Conservation (phyloP, 2,888 invertebrate species). For the Xylota sylvarum region DNA sequence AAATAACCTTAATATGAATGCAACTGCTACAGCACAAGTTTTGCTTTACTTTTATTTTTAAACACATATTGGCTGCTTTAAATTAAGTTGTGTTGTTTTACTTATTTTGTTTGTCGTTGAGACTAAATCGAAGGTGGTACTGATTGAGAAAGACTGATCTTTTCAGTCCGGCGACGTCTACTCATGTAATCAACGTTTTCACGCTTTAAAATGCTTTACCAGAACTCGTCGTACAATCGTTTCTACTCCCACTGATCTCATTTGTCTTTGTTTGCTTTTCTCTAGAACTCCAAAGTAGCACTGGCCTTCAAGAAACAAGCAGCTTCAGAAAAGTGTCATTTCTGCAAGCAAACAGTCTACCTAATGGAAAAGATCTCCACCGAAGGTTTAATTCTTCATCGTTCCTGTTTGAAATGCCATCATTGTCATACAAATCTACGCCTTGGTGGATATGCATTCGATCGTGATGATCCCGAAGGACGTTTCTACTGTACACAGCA, state of each 20-base stretch:
- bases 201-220: constrained; percentile 50
- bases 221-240: not conserved
- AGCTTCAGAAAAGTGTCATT: constrained; percentile 92
- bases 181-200: constrained; percentile 30
- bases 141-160: not conserved
- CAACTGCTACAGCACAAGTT: constrained; percentile 29
- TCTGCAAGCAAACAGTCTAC: constrained; percentile 96
- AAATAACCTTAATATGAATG: constrained; percentile 7
- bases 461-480: constrained; percentile 89
- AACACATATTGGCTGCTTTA: constrained; percentile 46
- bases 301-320: constrained; percentile 88
- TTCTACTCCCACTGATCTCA: not conserved
- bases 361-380: constrained; percentile 96
- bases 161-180: constrained; percentile 25
- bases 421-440: constrained; percentile 94
- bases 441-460: constrained; percentile 90
- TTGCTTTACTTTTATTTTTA: constrained; percentile 16
- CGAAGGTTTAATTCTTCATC: constrained; percentile 95
- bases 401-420: constrained; percentile 97
- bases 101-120: constrained; percentile 20
- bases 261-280: constrained; percentile 40
- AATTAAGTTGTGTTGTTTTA: constrained; percentile 34
- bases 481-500: constrained; percentile 92
- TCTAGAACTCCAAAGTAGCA: constrained; percentile 87
- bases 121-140: constrained; percentile 3